Percentiles rank a stretch among this genome's conserved stretches.
These are phyloP conservation scores for Halesus radiatus DNA, from an alignment of 1,140 invertebrate genomes.

Conservation along the genomic window DNA sequence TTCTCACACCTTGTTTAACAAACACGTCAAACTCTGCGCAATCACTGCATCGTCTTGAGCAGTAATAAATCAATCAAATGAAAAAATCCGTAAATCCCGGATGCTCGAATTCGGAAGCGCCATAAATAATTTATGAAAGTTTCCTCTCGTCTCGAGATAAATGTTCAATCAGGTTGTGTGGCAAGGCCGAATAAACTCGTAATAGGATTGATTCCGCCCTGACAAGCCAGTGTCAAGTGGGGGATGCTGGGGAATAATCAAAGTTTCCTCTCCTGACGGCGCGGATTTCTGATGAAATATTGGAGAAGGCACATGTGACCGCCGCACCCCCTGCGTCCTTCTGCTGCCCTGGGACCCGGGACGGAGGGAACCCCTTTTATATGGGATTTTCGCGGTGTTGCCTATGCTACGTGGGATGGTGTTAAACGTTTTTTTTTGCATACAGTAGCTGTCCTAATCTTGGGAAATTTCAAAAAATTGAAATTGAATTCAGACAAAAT, in stretches of 20 bases:
- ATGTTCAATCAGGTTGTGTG: slow-evolving; percentile 44
- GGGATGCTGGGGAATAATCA: slow-evolving; percentile 46
- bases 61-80: too few species aligned
- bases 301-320: slow-evolving; percentile 48
- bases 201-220: slow-evolving; percentile 33
- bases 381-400: slow-evolving; percentile 4
- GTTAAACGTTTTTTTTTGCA: slow-evolving; percentile 41
- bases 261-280: slow-evolving; percentile 54
- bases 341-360: neutral
- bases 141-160: slow-evolving; percentile 19
- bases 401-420: slow-evolving; percentile 1
- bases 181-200: slow-evolving; percentile 39
- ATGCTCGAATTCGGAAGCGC: neutral
- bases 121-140: slow-evolving; percentile 38
- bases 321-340: slow-evolving; percentile 16
- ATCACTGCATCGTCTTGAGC: too few species aligned
- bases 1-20: too few species aligned
- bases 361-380: slow-evolving; percentile 4
- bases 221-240: slow-evolving; percentile 32
- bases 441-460: slow-evolving; percentile 24
- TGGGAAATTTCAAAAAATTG: neutral
- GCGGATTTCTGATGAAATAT: slow-evolving; percentile 56
- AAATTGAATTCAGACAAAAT: neutral
- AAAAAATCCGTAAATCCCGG: too few species aligned
- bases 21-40: too few species aligned